phyloP scores from a whole-genome alignment of 2,888 invertebrate genomes.

The Embidobia sp. region DNA sequence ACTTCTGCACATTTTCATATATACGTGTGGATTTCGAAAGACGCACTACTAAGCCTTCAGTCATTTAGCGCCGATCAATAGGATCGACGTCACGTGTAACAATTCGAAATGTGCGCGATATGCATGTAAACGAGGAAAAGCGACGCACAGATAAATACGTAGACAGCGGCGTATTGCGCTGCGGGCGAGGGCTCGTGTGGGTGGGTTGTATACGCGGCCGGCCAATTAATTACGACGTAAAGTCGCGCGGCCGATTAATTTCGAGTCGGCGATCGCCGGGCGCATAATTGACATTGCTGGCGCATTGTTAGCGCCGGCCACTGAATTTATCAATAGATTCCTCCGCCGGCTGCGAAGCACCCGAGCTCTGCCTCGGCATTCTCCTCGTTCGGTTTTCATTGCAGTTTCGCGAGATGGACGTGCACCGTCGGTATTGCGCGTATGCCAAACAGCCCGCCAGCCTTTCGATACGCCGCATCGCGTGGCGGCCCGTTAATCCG shows the following conservation, averaged over 20 bases:
- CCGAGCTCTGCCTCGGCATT: conserved; percentile 53
- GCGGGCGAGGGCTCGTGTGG: conserved; percentile 4
- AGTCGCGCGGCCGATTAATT: conserved; percentile 72
- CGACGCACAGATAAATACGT: conserved; percentile 48
- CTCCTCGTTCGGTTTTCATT: conserved; percentile 67
- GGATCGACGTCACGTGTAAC: conserved; percentile 53
- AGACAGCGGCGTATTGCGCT: conserved; percentile 17
- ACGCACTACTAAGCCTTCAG: too few species aligned
- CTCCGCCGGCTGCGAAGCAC: conserved; percentile 55
- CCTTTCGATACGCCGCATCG: conserved; percentile 37
- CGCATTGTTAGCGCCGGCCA: conserved; percentile 76
- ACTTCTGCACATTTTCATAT: too few species aligned
- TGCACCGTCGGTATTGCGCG: conserved; percentile 50
- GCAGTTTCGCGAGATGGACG: conserved; percentile 66
- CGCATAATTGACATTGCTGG: conserved; percentile 80
- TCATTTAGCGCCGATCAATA: too few species aligned
- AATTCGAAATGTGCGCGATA: conserved; percentile 62
- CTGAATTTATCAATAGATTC: conserved; percentile 78
- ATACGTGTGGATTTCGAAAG: too few species aligned
- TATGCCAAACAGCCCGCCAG: conserved; percentile 47
- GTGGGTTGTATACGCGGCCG: conserved; percentile 60
- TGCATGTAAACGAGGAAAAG: conserved; percentile 66
- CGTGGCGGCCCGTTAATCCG: conserved; percentile 37
- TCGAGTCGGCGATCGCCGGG: conserved; percentile 69
- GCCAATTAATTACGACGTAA: conserved; percentile 72